Percentiles rank a stretch among this genome's conserved stretches.
These are phyloP conservation scores for Cyphomyrus plagiostoma DNA, from an alignment of 2,113 vertebrate genomes.

Conservation along the genomic window DNA sequence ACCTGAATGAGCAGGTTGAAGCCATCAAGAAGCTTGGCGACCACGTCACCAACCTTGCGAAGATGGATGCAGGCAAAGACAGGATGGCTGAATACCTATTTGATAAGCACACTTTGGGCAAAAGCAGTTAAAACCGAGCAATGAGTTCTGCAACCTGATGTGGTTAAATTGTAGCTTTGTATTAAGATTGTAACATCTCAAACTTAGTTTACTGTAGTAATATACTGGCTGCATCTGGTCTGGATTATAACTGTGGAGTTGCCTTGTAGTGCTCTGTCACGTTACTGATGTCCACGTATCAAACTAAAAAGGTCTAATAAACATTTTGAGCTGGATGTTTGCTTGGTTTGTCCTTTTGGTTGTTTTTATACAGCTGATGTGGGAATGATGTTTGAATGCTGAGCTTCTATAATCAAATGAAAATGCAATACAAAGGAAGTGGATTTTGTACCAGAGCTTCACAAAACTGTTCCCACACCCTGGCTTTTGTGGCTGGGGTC, in stretches of 20 bases:
- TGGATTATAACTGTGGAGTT: not conserved
- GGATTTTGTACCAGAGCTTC: no score
- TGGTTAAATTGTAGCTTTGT: not conserved
- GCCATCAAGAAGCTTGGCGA: constrained; percentile 86
- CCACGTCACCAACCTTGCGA: constrained; percentile 62
- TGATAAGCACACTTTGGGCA: constrained; percentile 85
- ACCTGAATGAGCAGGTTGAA: constrained; percentile 89
- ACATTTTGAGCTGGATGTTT: not conserved
- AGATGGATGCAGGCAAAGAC: constrained; percentile 58
- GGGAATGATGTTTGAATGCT: no score
- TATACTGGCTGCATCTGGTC: not conserved
- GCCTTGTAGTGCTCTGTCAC: not conserved
- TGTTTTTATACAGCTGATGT: no score
- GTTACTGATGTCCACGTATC: not conserved
- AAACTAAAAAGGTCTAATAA: not conserved
- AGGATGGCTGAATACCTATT: constrained; percentile 94
- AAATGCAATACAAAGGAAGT: no score
- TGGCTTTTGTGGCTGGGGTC: no score
- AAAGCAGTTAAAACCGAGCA: constrained; percentile 50
- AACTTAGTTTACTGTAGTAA: not conserved
- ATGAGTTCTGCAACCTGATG: not conserved
- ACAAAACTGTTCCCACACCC: no score
- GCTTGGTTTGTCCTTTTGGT: not conserved
- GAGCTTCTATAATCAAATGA: no score
- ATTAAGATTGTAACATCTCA: not conserved